Evolutionary conservation across 2,113 vertebrate genomes (phyloP), one percentile per base, ranked within the genome.

Genomic region (Phylloscopus whistleri): DNA sequence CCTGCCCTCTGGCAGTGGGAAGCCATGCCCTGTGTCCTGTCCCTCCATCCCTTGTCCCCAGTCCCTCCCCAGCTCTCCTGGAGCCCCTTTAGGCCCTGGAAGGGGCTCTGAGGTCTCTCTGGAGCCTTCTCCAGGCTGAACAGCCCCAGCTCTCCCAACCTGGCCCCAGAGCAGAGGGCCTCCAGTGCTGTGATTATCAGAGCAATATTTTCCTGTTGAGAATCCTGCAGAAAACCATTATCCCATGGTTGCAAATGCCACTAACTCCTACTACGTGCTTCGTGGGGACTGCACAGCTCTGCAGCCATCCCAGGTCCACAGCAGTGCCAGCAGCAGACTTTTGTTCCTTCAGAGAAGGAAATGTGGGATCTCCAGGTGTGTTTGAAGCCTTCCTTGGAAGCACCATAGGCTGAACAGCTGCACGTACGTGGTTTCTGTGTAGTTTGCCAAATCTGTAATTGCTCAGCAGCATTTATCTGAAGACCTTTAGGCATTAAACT

Each of bases 391-490:
- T 88, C 3, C 2, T 69, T 55, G 24, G 72, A 90, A 66, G 51
- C 62, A 9, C 53, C 52, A 16, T 5, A 12, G 10, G 3, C 35
- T 24, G 52, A 84, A 76, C 63, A 84, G 79, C 63, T 69, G 11
- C 49, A 24, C 37, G 5, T 30, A 19, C 30, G 37, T 48, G 62
- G 37, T 60, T 87, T 80, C 88, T 3, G 2, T 44, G 43, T 10
- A 74, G 62, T 86, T 77, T 90, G 35, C 82, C 75, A 49, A 74
- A 41, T 58, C 31, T 53, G 44, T 74, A 94, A 70, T 74, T 73
- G 72, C 68, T 93, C 18, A 6, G 21, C 35, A 51, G 33, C 39
- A 3, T 77, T 94, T 67, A 26, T 77, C 62, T 73, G 78, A 49
- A 85, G 48, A 83, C 59, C 39, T 83, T 66, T n/a, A 79, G 84